Base-by-base conservation (phyloP, 1,140 invertebrate species). In the Bombus difficillimus region DNA sequence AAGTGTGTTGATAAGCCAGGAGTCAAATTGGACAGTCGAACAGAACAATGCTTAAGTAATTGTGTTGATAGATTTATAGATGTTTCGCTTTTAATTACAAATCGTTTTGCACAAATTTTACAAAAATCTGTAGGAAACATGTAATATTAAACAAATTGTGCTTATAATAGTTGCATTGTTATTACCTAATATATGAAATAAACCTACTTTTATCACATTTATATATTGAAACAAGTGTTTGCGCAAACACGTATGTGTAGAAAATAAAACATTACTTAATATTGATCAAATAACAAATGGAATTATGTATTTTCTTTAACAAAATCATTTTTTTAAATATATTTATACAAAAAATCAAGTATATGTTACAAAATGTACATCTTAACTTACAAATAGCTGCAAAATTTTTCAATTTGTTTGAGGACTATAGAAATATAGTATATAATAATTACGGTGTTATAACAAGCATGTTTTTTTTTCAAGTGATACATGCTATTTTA, bases 61-160 rank as follows among this genome's bases (percentile, higher is more conserved):
- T 99, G 99, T 95, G 98, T 99, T 0, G 98, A 99, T 90, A 96
- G 99, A 89, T 99, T 99, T 93, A 98, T 99, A 86, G 98, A 99
- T 95, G 97, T 98, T 28, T 98, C 98, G 0, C 93, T 98, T 28
- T 96, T 98, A 62, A 97, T 99, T 75, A 98, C 98, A 1, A 98
- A 97, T 92, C 96, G 98, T 93, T 98, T 98, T 95, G 97, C 97
- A 10, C 97, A 98, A 94, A 95, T 98, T 89, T 93, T 98, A 81
- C 97, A 97, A 93, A 98, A 97, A 92, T 96, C 96, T 92, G 94
- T 90, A 68, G 90, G 87, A 37, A 90, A 87, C 41, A 89, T 93
- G 89, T 93, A 83, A 91, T 83, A 71, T 84, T 53, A 64, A 59
- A 64, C 53, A 80, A 47, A 37, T 74, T 84, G 6, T 59, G 34